Base-by-base conservation (phyloP, 2,888 invertebrate species). In the Merodon equestris region DNA sequence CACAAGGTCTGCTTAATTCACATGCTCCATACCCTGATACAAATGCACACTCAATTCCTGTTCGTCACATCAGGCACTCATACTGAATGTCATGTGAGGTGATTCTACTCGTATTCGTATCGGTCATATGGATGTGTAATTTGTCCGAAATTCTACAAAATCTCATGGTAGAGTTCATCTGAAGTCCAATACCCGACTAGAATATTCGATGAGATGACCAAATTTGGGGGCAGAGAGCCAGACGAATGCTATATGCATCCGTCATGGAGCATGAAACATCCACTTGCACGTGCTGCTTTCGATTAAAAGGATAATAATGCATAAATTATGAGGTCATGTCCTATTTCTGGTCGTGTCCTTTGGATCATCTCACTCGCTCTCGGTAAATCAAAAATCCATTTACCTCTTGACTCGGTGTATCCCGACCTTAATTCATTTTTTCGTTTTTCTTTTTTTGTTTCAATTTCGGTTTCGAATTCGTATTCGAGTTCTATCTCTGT, bases 311-410 rank as follows among this genome's bases (percentile, higher is more conserved):
- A 63, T 63, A 47, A 42, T 67, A 57, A 58, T 77, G 67, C 72
- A 77, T 77, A 77, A 77, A 68, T 77, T 51, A 77, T 45, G 51
- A 57, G 77, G 61, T 68, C 63, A 72, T 68, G 72, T 44, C 44
- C 63, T 72, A 53, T 57, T 53, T 76, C 50, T 51, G 56, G 58
- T 34, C 60, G 27, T 38, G 17, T n/a, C 17, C 38, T 13, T 18
- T 47, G 19, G 17, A 58, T 42, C 45, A 40, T 27, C 19, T 13
- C 9, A 14, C 10, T 15, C 42, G 40, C 48, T 67, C 48, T 56
- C 10, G 12, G 48, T 34, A 56, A 50, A 68, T 68, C 68, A 27
- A 70, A 63, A 64, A 70, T 70, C 64, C 64, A 70, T 70, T 64
- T 64, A 53, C 27, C 27, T 27, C 27, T 7, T 27, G 27, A 27